Evolutionary conservation across 2,888 invertebrate species (phyloP).

Genomic region (Eilema griseolum): DNA sequence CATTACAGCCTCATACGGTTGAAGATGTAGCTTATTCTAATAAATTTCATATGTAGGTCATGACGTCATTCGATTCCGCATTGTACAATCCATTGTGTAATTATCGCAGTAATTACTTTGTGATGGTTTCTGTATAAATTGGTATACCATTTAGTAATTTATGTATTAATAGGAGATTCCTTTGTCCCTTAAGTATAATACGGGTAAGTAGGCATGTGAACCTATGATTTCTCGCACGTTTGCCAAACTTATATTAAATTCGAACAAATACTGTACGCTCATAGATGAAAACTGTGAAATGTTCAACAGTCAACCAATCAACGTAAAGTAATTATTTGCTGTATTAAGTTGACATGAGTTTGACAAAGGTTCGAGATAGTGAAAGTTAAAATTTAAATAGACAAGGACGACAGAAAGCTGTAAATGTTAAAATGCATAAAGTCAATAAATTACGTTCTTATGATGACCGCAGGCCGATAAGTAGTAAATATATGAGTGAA

Average conservation of each 20-base stretch:
- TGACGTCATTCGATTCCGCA: constrained; percentile 1
- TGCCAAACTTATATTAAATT: not conserved
- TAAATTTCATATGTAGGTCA: constrained; percentile 14
- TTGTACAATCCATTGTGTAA: constrained; percentile 3
- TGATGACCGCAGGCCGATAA: too few species aligned
- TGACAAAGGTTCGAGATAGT: not conserved
- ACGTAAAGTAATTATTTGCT: not conserved
- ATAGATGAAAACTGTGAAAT: not conserved
- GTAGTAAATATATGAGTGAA: too few species aligned
- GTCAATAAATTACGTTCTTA: too few species aligned
- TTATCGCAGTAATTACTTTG: constrained; percentile 4
- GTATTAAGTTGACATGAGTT: not conserved
- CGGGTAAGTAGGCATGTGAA: not conserved
- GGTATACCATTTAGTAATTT: constrained; percentile 6
- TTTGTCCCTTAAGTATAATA: not conserved
- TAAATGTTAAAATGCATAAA: too few species aligned
- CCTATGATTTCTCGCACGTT: not conserved
- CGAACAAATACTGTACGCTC: not conserved
- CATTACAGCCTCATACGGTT: not conserved
- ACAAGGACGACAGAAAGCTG: too few species aligned
- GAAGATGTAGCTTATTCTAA: constrained; percentile 1
- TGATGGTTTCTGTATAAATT: constrained; percentile 8
- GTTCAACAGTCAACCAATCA: not conserved
- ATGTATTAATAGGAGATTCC: not conserved
- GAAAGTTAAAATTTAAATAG: not conserved